Conservation (phyloP, 2,888 invertebrate genomes). For the Dolichomitus sp. region DNA sequence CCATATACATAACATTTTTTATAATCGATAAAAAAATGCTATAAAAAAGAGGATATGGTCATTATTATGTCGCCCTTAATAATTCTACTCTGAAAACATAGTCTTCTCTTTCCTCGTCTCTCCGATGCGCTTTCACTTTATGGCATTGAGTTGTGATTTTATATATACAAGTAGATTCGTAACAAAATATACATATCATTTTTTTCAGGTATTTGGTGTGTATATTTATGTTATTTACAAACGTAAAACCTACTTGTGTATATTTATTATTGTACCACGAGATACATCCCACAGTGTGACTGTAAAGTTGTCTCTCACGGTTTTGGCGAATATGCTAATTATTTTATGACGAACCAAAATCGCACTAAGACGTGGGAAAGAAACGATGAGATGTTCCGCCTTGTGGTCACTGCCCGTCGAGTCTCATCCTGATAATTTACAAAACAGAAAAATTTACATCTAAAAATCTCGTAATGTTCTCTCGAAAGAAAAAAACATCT, state of each 20-base stretch:
- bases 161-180: too few relatives aligned
- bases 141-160: too few relatives aligned
- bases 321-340: slow-evolving; percentile 40
- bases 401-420: slow-evolving; percentile 7
- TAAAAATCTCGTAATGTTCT: neutral
- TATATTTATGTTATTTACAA: neutral
- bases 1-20: too few relatives aligned
- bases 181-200: neutral
- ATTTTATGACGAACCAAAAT: slow-evolving; percentile 29
- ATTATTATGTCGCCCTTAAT: too few relatives aligned
- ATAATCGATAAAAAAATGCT: too few relatives aligned
- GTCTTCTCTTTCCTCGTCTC: too few relatives aligned
- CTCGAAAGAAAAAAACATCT: neutral
- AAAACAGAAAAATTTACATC: slow-evolving; percentile 1
- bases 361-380: slow-evolving; percentile 26
- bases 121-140: too few relatives aligned
- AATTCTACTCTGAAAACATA: too few relatives aligned
- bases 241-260: neutral
- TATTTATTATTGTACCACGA: neutral
- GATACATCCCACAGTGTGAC: neutral
- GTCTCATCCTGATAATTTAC: slow-evolving; percentile 13
- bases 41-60: too few relatives aligned
- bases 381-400: slow-evolving; percentile 32
- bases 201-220: neutral
- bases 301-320: slow-evolving; percentile 21